Base-by-base conservation (phyloP, 2,113 vertebrate species). In the Daphoenositta chrysoptera region DNA sequence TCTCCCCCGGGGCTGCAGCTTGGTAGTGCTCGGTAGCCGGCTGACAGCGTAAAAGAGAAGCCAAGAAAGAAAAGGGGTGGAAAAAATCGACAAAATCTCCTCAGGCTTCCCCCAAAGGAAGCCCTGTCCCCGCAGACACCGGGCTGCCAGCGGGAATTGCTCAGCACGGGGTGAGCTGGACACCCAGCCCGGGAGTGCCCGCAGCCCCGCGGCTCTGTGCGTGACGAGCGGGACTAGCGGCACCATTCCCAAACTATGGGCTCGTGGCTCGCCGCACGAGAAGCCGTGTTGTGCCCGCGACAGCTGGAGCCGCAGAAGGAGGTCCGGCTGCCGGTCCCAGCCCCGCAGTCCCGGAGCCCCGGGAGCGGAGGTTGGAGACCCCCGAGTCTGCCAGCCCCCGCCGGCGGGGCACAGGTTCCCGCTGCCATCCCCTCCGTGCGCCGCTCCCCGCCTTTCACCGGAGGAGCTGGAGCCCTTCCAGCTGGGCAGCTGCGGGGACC, bases 51-150 rank as follows among this genome's bases (percentile, higher is more conserved):
- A 5, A 70, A 37, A 45, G 16, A 54, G 73, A 65, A 48, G n/a
- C 16, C 31, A 39, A 42, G 30, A 48, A 28, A 26, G 8, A 44
- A 24, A 60, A n/a, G 24, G 4, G 20, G 7, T 7, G 4, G 2
- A 0, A 1, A 2, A 13, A 15, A 27, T 4, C 7, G 7, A 12
- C 18, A 11, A 26, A 48, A 56, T 56, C 23, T 47, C 19, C 37
- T 37, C 69, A 16, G n/a, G 13, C 64, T 63, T 31, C 37, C 53
- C 42, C 47, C 15, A 9, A 68, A 57, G 1, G 37, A 45, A 40
- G 61, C 19, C 19, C 26, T 47, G 27, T 33, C 10, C n/a, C 53
- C 33, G 28, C 60, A 23, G 9, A 13, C 56, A 3, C 9, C 13
- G n/a, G 33, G 42, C 37, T 44, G 50, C 18, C 24, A n/a, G 63